Conservation (phyloP, 1,140 invertebrate genomes). For the Ruditapes philippinarum region DNA sequence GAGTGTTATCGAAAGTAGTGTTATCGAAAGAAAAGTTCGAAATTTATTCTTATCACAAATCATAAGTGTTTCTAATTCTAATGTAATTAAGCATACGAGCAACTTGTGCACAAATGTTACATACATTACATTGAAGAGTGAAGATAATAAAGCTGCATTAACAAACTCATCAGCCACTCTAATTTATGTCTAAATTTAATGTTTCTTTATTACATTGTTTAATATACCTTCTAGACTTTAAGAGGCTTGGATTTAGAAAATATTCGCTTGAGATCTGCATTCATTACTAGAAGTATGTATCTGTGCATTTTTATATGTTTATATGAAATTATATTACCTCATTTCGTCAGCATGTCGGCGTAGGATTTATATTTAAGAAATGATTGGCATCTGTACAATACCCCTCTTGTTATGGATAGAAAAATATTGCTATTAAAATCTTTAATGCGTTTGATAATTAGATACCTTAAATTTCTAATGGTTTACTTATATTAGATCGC, state of each 20-base stretch:
- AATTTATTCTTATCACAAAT: too few species aligned
- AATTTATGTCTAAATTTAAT: not conserved
- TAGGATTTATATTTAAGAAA: not conserved
- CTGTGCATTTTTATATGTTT: not conserved
- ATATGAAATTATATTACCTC: not conserved
- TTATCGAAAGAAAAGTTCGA: too few species aligned
- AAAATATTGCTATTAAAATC: too few species aligned
- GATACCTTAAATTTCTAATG: too few species aligned
- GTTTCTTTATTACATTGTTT: not conserved
- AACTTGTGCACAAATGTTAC: too few species aligned
- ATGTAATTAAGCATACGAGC: too few species aligned
- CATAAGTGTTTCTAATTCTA: too few species aligned
- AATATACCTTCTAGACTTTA: not conserved
- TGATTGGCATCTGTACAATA: slow-evolving; percentile 3
- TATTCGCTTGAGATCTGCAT: not conserved
- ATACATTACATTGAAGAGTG: not conserved
- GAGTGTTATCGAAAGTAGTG: too few species aligned
- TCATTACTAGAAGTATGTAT: not conserved
- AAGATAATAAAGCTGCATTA: not conserved
- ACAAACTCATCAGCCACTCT: not conserved
- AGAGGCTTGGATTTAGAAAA: slow-evolving; percentile 8
- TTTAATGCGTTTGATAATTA: too few species aligned
- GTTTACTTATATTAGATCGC: too few species aligned
- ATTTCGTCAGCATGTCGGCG: not conserved
- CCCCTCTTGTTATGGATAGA: too few species aligned